Evolutionary conservation across 92 coral and sea anemone species (phyloP).

Genomic region (Palythoa caribaeorum): DNA sequence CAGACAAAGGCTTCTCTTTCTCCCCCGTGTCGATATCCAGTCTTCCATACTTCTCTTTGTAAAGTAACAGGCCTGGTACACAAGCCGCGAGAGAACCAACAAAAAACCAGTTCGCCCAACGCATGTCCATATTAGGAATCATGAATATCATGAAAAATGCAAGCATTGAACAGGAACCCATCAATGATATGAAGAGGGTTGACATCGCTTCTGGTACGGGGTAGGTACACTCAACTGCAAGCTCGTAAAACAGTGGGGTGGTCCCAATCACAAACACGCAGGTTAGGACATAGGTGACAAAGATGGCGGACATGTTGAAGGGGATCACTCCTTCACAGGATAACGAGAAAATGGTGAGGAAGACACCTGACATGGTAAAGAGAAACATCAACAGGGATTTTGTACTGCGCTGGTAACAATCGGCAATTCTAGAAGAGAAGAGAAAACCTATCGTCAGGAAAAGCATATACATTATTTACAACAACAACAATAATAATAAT

Average conservation of each 20-base stretch:
- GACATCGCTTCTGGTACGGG: slow-evolving; percentile 69
- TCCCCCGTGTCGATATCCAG: slow-evolving; percentile 33
- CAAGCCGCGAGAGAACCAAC: slow-evolving; percentile 44
- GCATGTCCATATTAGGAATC: slow-evolving; percentile 58
- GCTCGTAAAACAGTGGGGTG: slow-evolving; percentile 66
- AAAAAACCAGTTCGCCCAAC: slow-evolving; percentile 78
- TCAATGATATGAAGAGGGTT: slow-evolving; percentile 41
- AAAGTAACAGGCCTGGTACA: slow-evolving; percentile 56
- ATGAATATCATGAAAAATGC: slow-evolving; percentile 58
- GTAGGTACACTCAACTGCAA: slow-evolving; percentile 68
- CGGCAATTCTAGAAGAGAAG: slow-evolving; percentile 56
- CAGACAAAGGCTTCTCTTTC: neutral
- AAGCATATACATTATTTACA: neutral
- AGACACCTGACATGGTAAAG: slow-evolving; percentile 35
- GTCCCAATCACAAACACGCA: slow-evolving; percentile 64
- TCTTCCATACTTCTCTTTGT: slow-evolving; percentile 57
- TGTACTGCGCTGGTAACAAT: slow-evolving; percentile 62
- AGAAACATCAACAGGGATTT: slow-evolving; percentile 53
- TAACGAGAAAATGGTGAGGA: slow-evolving; percentile 59
- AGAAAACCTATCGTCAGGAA: neutral
- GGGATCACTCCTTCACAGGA: slow-evolving; percentile 67
- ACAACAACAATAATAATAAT: no score
- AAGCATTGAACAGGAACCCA: slow-evolving; percentile 31
- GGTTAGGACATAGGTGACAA: slow-evolving; percentile 48
- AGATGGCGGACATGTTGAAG: slow-evolving; percentile 57